Evolutionary conservation across 1,140 invertebrate genomes (phyloP), one percentile per base, ranked within the genome.

Genomic region (Magallana angulata): DNA sequence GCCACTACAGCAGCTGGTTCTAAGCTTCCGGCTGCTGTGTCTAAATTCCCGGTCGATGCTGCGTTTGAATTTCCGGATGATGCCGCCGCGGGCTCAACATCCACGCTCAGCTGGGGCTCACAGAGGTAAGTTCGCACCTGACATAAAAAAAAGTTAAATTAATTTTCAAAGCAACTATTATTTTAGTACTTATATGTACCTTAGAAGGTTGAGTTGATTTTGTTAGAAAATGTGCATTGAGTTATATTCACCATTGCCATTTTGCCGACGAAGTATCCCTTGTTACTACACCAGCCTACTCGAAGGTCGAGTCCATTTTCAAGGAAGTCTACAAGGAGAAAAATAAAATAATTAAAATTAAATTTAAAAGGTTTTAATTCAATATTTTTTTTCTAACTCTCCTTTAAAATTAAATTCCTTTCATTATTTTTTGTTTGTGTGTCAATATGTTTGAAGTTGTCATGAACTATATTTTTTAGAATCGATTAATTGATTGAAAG

Each of bases 211-310:
- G 36, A 48, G 0, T 48, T 2, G 5, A 48, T 48, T 48, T 48
- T 48, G 36, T 48, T 0, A 48, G 36, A 48, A 48, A 48, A 4
- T 4, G 36, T 48, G 36, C 36, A 6, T 62, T 76, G 2, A 36
- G 12, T 36, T 30, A 76, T 9, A 76, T 9, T 8, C 30, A 76
- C 68, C 68, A 76, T 76, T 76, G 68, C 68, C 24, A 76, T 36
- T 30, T 76, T 76, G 11, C 68, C 68, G 3, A 76, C 68, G 18
- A 76, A 76, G 14, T 76, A 76, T 76, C 68, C 68, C 14, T 76
- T 76, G 1, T 76, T 24, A 36, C 24, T 18, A 30, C 68, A 76
- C 68, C 68, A 76, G 8, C 68, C 68, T 36, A 76, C 24, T 24
- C 68, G 18, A 7, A 76, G 68, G 24, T 76, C 68, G 36, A 76